Percentiles rank a stretch among this genome's conserved stretches.
Evolutionary conservation across 2,888 invertebrate species (phyloP).

Genomic region (Hydrotaea diabolus): DNA sequence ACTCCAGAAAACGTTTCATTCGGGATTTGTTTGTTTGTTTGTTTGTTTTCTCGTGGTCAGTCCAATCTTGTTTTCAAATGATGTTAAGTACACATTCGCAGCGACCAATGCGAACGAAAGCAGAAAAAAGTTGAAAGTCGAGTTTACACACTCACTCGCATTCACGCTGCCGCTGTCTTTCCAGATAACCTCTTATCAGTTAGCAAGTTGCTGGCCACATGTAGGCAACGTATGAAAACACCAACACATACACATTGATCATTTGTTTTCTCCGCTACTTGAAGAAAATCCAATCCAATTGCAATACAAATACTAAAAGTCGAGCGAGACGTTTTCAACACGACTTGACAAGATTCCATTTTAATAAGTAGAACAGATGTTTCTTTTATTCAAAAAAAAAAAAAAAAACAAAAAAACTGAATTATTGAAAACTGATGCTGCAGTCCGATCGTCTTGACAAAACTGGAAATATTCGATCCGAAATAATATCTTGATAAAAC

Average conservation of each 20-base stretch:
- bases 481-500: conserved; percentile 8
- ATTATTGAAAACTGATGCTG: background rate
- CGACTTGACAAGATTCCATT: background rate
- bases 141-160: conserved; percentile 40
- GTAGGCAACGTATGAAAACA: conserved; percentile 20
- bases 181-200: conserved; percentile 60
- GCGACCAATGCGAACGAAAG: conserved; percentile 42
- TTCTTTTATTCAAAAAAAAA: background rate
- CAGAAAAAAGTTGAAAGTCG: conserved; percentile 64
- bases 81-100: conserved; percentile 22
- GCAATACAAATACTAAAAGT: background rate
- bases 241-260: background rate
- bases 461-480: conserved; percentile 8
- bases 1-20: conserved; percentile 11
- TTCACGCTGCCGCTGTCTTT: background rate
- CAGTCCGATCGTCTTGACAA: background rate
- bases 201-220: conserved; percentile 16
- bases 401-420: background rate
- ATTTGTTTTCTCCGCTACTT: background rate
- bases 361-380: conserved; percentile 15
- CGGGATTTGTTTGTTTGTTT: too few species aligned
- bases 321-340: background rate
- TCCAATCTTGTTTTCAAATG: background rate
- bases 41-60: background rate
- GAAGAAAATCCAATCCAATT: conserved; percentile 5